phyloP scores from a whole-genome alignment of 2,113 vertebrate genomes.

The Mustelus asterias region DNA sequence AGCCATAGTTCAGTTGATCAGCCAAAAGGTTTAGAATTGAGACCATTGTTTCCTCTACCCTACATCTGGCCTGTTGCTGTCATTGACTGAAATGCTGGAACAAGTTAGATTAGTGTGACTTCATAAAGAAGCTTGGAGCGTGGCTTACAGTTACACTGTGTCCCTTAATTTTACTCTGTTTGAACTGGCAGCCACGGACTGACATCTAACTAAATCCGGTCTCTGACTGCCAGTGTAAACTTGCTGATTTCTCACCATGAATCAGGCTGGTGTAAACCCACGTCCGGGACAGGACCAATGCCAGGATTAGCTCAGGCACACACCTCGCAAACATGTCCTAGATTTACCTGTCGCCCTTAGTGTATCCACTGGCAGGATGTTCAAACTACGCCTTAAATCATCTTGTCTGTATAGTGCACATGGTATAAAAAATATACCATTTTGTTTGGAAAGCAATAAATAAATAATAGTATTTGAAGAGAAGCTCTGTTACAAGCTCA shows the following conservation, averaged over 20 bases:
- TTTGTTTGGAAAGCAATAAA: neutral
- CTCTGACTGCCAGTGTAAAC: slow-evolving; percentile 9
- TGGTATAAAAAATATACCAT: neutral
- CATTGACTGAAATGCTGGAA: slow-evolving; percentile 10
- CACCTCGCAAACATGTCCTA: neutral
- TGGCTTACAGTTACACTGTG: slow-evolving; percentile 11
- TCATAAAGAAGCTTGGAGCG: neutral
- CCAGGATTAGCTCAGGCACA: neutral
- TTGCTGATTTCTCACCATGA: neutral
- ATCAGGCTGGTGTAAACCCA: neutral
- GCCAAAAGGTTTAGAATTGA: slow-evolving; percentile 16
- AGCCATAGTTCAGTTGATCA: neutral
- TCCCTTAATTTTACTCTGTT: neutral
- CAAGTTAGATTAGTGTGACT: neutral
- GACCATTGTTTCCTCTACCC: neutral
- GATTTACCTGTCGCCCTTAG: neutral
- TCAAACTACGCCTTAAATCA: neutral
- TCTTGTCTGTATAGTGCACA: neutral
- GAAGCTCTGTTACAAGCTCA: neutral
- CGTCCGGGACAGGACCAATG: neutral
- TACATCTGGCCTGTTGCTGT: neutral
- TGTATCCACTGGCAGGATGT: neutral
- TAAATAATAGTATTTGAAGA: neutral
- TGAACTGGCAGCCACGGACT: neutral
- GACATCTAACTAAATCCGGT: neutral